Evolutionary conservation across 1,140 invertebrate species (phyloP).

Genomic region (Diachasmimorpha longicaudata): DNA sequence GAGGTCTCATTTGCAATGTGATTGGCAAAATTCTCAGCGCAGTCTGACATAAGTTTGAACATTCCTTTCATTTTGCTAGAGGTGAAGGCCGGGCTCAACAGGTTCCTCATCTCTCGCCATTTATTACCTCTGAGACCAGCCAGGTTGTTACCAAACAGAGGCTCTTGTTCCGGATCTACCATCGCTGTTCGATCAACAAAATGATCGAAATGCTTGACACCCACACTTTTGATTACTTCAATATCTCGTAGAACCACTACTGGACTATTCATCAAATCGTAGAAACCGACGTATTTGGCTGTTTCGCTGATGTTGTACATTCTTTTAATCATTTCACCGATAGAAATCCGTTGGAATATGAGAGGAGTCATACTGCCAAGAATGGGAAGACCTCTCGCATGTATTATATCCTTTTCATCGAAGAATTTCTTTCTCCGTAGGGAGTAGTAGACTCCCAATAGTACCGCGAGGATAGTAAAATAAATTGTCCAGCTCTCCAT

Average conservation of each 20-base stretch:
- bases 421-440: not conserved
- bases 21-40: constrained; percentile 31
- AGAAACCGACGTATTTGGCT: constrained; percentile 55
- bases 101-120: constrained; percentile 49
- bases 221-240: constrained; percentile 66
- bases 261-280: constrained; percentile 59
- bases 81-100: constrained; percentile 67
- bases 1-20: not conserved
- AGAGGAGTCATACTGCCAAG: not conserved
- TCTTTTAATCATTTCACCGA: not conserved
- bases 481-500: not conserved
- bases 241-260: constrained; percentile 66
- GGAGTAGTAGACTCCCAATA: not conserved
- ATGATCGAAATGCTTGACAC: constrained; percentile 70
- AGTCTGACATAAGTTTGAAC: constrained; percentile 61
- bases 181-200: constrained; percentile 61
- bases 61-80: constrained; percentile 66
- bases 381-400: not conserved
- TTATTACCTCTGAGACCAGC: constrained; percentile 26
- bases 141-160: constrained; percentile 15
- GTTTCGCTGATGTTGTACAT: not conserved
- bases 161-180: not conserved
- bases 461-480: not conserved
- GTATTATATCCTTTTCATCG: not conserved
- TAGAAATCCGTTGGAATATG: not conserved